Evolutionary conservation across 2,113 vertebrate genomes (phyloP).

Genomic region (Lucifuga dentata): DNA sequence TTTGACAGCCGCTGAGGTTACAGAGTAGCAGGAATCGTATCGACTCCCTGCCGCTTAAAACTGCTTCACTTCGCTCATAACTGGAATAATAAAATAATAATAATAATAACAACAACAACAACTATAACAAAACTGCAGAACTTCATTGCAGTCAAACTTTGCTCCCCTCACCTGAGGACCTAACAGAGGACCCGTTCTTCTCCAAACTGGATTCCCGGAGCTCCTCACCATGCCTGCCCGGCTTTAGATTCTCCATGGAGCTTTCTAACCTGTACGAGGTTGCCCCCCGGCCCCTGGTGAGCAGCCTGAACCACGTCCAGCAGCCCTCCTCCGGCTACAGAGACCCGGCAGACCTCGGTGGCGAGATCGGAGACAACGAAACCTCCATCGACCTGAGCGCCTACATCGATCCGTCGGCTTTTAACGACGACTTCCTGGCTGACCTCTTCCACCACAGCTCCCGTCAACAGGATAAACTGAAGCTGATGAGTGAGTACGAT

Average conservation of each 20-base stretch:
- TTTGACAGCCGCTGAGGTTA: conserved; percentile 55
- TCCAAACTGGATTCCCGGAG: conserved; percentile 90
- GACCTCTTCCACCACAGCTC: conserved; percentile 94
- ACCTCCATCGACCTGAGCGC: conserved; percentile 98
- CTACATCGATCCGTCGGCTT: conserved; percentile 96
- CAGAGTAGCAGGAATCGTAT: conserved; percentile 46
- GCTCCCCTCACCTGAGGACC: conserved; percentile 13
- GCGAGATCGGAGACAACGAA: conserved; percentile 96
- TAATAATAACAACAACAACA: no score
- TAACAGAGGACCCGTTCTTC: background rate
- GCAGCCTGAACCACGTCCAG: conserved; percentile 82
- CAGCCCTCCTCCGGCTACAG: conserved; percentile 82
- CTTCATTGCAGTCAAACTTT: no score
- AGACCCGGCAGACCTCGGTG: conserved; percentile 84
- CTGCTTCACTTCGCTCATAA: conserved; percentile 4
- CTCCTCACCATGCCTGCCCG: conserved; percentile 90
- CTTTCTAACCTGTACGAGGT: conserved; percentile 96
- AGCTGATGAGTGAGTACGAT: conserved; percentile 90
- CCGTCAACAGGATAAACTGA: conserved; percentile 87
- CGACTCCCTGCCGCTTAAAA: background rate
- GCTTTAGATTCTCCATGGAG: conserved; percentile 95
- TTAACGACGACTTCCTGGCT: conserved; percentile 99
- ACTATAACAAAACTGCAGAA: background rate
- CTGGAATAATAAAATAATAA: background rate
- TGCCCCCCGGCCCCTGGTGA: conserved; percentile 90